A percentile compares a stretch with the other conserved stretches of the same genome.
These are phyloP conservation scores for Apodemia duryi DNA, from an alignment of 2,888 invertebrate genomes.

Conservation along the genomic window DNA sequence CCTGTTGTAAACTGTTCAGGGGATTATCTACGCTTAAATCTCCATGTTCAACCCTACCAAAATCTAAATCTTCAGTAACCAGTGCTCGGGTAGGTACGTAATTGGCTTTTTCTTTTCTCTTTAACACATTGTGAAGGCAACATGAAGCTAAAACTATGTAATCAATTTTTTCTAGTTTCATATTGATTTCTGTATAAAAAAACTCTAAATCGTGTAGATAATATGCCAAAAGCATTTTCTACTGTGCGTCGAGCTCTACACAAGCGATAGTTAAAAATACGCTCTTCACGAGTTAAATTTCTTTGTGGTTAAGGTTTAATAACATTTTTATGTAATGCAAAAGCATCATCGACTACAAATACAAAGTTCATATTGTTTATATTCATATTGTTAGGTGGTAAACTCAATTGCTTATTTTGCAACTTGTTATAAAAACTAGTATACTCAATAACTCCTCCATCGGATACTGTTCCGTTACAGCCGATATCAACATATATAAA, in stretches of 20 bases:
- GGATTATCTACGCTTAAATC: conserved; percentile 14
- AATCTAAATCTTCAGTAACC: background rate
- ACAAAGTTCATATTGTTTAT: background rate
- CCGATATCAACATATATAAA: conserved; percentile 23
- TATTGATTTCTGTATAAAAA: background rate
- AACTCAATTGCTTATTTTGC: no score
- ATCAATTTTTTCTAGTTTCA: background rate
- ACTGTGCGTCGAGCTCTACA: conserved; percentile 12
- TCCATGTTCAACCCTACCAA: background rate
- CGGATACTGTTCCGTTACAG: conserved; percentile 24
- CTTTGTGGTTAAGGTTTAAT: background rate
- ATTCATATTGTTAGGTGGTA: no score
- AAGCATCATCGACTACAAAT: conserved; percentile 11
- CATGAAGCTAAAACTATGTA: conserved; percentile 10
- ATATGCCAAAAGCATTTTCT: conserved; percentile 15
- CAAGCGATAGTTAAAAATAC: conserved; percentile 1
- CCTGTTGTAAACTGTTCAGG: conserved; percentile 6
- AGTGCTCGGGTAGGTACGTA: conserved; percentile 15
- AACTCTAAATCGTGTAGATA: conserved; percentile 13
- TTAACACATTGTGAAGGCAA: conserved; percentile 15
- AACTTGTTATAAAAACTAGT: conserved; percentile 10
- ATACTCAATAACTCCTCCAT: conserved; percentile 15
- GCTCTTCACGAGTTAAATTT: background rate
- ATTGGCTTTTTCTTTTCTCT: conserved; percentile 14
- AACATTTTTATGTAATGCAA: conserved; percentile 11